Percentiles rank a stretch among this genome's conserved stretches.
phyloP scores from a whole-genome alignment of 2,888 invertebrate species.

The Philereme transversata region DNA sequence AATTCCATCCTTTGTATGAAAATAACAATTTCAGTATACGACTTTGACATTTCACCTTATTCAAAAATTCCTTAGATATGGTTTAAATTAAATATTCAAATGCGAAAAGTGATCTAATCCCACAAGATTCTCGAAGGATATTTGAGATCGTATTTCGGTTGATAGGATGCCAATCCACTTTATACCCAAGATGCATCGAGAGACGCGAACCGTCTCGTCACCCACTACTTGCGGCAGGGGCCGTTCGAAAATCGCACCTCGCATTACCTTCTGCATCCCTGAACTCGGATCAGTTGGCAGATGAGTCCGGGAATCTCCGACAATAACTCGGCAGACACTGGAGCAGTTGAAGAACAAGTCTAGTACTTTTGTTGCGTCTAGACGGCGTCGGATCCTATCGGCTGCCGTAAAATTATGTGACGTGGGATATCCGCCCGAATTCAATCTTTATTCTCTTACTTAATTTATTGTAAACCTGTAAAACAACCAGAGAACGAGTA shows the following conservation, averaged over 20 bases:
- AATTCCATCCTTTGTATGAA: background rate
- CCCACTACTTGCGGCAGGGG: slow-evolving; percentile 47
- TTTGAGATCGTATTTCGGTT: slow-evolving; percentile 49
- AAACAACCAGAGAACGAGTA: slow-evolving; percentile 23
- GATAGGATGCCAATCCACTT: slow-evolving; percentile 58
- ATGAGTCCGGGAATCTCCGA: slow-evolving; percentile 52
- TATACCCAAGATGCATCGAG: slow-evolving; percentile 54
- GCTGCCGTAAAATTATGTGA: slow-evolving; percentile 77
- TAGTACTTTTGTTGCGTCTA: slow-evolving; percentile 74
- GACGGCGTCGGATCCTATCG: slow-evolving; percentile 77
- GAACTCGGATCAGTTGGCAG: slow-evolving; percentile 60
- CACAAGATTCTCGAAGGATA: slow-evolving; percentile 31
- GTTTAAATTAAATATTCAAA: slow-evolving; percentile 19
- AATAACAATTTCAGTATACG: slow-evolving; percentile 7
- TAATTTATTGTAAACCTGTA: slow-evolving; percentile 45
- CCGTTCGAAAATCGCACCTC: slow-evolving; percentile 63
- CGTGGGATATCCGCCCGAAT: slow-evolving; percentile 61
- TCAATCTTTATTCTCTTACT: slow-evolving; percentile 54
- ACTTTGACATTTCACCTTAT: slow-evolving; percentile 4
- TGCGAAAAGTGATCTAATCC: slow-evolving; percentile 20
- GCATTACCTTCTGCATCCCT: slow-evolving; percentile 54
- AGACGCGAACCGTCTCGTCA: slow-evolving; percentile 39
- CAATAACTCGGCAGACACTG: slow-evolving; percentile 42
- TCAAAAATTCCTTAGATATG: slow-evolving; percentile 1
- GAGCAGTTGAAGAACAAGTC: slow-evolving; percentile 68